Evolutionary conservation across 2,113 vertebrate species (phyloP).

Genomic region (Bubo scandiacus): DNA sequence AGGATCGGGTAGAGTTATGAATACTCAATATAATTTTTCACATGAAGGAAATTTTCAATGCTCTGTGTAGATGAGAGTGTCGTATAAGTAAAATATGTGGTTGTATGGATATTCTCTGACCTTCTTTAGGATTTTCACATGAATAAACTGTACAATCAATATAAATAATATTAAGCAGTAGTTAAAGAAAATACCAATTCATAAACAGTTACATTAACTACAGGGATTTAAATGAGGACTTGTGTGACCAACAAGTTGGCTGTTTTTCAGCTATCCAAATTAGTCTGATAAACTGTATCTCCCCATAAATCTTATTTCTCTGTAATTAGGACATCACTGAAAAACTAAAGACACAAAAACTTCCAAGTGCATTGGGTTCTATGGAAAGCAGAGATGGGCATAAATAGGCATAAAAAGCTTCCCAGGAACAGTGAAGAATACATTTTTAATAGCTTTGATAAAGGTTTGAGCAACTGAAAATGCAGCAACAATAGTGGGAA

Average conservation of each 20-base stretch:
- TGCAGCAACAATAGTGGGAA: conserved; percentile 13
- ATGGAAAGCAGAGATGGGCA: neutral
- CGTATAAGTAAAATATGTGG: neutral
- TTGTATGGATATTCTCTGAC: neutral
- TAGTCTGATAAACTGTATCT: neutral
- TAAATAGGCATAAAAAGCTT: neutral
- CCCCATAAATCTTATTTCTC: neutral
- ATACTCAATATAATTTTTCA: fast-evolving
- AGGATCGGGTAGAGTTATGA: fast-evolving
- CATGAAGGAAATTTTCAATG: fast-evolving
- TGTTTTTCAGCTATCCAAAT: neutral
- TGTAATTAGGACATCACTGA: neutral
- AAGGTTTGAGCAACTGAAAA: neutral
- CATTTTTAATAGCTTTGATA: neutral
- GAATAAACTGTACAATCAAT: neutral
- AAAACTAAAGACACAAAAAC: neutral
- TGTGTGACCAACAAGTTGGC: neutral
- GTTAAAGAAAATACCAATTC: neutral
- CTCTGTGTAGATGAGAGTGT: neutral
- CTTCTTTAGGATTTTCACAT: neutral
- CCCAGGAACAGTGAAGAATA: neutral
- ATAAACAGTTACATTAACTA: neutral
- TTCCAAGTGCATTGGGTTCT: neutral
- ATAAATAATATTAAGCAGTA: neutral
- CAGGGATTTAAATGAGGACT: neutral